Percentiles rank a stretch among this genome's conserved stretches.
Evolutionary conservation across 2,888 invertebrate genomes (phyloP).

Genomic region (Monopis laevigella): DNA sequence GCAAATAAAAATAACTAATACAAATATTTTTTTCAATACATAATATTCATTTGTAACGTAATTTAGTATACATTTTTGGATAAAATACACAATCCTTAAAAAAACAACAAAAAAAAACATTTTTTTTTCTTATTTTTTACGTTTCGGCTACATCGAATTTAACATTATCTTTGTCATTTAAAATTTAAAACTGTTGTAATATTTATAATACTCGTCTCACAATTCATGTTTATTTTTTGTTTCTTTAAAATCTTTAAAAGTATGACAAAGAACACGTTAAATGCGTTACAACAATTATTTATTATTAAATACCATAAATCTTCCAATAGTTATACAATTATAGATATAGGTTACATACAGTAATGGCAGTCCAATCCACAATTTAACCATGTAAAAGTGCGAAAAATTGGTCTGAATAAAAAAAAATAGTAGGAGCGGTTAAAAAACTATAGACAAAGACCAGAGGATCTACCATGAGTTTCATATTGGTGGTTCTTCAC

Average conservation of each 20-base stretch:
- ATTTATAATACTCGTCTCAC: too few relatives aligned
- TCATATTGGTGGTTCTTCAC: too few relatives aligned
- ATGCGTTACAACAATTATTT: neutral
- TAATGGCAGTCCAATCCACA: constrained; percentile 56
- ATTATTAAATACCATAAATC: neutral
- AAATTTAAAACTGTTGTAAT: neutral
- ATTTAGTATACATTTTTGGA: constrained; percentile 18
- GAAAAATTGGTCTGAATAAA: constrained; percentile 61
- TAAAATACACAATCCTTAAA: neutral
- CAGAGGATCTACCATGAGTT: too few relatives aligned
- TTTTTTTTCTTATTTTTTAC: neutral
- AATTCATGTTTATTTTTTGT: too few relatives aligned
- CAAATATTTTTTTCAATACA: constrained; percentile 28
- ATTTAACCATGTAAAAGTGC: constrained; percentile 51
- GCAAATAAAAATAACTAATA: constrained; percentile 62
- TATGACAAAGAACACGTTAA: too few relatives aligned
- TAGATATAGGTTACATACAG: constrained; percentile 40
- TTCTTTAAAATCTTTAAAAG: too few relatives aligned
- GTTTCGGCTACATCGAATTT: neutral
- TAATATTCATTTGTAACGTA: too few relatives aligned
- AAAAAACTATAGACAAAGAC: too few relatives aligned
- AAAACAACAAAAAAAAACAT: constrained; percentile 1
- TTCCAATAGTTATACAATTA: constrained; percentile 24
- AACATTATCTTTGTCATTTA: neutral
- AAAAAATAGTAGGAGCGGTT: too few relatives aligned